phyloP scores from a whole-genome alignment of 2,888 invertebrate species.

The Ennomos erosarius region DNA sequence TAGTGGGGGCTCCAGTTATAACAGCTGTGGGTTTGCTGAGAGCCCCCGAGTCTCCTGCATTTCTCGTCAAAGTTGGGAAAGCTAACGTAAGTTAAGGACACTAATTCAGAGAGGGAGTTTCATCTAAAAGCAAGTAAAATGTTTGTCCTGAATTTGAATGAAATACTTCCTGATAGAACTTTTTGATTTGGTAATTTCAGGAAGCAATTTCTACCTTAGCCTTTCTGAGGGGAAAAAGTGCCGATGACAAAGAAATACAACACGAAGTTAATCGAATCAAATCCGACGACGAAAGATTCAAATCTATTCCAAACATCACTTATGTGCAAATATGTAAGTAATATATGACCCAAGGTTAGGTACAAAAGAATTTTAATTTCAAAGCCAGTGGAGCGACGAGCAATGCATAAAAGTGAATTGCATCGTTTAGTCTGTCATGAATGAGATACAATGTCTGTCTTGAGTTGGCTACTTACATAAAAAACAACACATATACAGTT shows the following conservation, averaged over 20 bases:
- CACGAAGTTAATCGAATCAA: conserved; percentile 56
- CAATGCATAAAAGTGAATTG: too few species aligned
- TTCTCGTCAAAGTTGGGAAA: conserved; percentile 57
- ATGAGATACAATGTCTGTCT: too few species aligned
- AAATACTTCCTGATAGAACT: too few species aligned
- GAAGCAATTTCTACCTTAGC: conserved; percentile 55
- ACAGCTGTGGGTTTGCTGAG: conserved; percentile 50
- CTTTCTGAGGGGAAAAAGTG: conserved; percentile 55
- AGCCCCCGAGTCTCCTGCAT: conserved; percentile 69
- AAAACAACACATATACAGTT: too few species aligned
- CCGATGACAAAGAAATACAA: conserved; percentile 53
- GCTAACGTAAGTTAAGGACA: conserved; percentile 50
- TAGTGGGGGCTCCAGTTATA: conserved; percentile 48
- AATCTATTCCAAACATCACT: conserved; percentile 57
- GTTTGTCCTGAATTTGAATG: too few species aligned
- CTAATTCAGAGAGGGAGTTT: neutral
- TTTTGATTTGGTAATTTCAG: conserved; percentile 40
- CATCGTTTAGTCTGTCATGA: too few species aligned
- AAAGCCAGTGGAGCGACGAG: neutral
- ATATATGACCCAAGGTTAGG: neutral
- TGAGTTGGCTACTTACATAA: too few species aligned
- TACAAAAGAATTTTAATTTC: neutral
- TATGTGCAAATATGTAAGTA: conserved; percentile 60
- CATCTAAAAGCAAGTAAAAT: neutral
- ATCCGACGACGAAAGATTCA: conserved; percentile 56